These are phyloP conservation scores for Otus sunia DNA, from an alignment of 2,113 vertebrate species.

Conservation along the genomic window DNA sequence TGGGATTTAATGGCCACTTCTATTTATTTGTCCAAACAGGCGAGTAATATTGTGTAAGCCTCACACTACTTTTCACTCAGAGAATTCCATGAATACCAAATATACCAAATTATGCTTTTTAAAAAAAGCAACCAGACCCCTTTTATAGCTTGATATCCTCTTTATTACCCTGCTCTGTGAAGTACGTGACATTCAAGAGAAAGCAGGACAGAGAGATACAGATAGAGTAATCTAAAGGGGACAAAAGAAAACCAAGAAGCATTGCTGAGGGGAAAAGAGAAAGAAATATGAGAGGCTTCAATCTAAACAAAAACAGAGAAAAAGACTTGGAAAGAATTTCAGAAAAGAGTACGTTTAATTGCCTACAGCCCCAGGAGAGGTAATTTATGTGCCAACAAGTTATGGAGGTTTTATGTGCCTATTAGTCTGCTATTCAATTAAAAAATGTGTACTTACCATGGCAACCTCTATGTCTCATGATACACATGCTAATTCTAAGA, in stretches of 20 bases:
- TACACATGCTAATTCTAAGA: conserved; percentile 57
- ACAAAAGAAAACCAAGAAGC: background rate
- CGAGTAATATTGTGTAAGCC: background rate
- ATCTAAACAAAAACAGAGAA: conserved; percentile 42
- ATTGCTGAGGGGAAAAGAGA: background rate
- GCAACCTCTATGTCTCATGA: conserved; percentile 58
- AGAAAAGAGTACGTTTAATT: conserved; percentile 67
- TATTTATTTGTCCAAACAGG: background rate
- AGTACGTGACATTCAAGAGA: background rate
- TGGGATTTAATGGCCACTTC: background rate
- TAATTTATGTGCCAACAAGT: conserved; percentile 70
- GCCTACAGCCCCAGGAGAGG: conserved; percentile 57
- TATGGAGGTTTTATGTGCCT: conserved; percentile 72
- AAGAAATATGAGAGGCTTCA: background rate
- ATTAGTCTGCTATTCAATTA: conserved; percentile 75
- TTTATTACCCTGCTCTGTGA: background rate
- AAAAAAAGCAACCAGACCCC: background rate
- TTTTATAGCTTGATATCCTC: background rate
- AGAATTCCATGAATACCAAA: background rate
- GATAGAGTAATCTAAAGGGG: background rate
- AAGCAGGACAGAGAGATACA: background rate
- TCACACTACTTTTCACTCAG: background rate
- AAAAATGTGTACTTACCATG: conserved; percentile 71
- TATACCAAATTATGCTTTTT: background rate
- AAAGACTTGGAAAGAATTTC: conserved; percentile 46